Evolutionary conservation across 2,113 vertebrate genomes (phyloP).

Genomic region (Acrocephalus arundinaceus): DNA sequence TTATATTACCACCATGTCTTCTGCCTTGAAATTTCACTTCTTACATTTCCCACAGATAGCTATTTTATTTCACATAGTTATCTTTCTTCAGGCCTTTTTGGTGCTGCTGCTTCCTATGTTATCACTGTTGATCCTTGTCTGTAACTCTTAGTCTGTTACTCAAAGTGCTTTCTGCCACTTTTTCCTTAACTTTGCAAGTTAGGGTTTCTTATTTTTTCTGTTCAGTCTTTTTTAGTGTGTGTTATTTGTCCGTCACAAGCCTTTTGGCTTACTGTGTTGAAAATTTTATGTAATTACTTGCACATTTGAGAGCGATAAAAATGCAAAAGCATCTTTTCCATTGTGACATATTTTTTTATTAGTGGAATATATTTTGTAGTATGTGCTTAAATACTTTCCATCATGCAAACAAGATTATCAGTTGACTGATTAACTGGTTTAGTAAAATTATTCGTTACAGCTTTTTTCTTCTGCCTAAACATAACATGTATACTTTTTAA

Average conservation of each 20-base stretch:
- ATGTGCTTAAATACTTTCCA: neutral
- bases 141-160: neutral
- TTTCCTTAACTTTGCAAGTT: neutral
- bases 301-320: neutral
- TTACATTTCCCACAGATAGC: neutral
- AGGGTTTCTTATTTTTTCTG: neutral
- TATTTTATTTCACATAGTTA: neutral
- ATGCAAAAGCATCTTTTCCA: neutral
- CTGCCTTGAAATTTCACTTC: neutral
- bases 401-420: neutral
- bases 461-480: neutral
- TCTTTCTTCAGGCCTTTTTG: neutral
- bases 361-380: neutral
- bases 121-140: neutral
- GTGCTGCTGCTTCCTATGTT: neutral
- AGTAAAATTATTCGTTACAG: neutral
- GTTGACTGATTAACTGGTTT: neutral
- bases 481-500: neutral
- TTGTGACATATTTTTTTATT: neutral
- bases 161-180: neutral
- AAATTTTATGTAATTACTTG: neutral
- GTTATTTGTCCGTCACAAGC: neutral
- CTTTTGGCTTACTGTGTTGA: neutral
- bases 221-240: neutral
- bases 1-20: neutral